phyloP scores from a whole-genome alignment of 1,140 invertebrate species.

The Pseudachorutes palmiensis region DNA sequence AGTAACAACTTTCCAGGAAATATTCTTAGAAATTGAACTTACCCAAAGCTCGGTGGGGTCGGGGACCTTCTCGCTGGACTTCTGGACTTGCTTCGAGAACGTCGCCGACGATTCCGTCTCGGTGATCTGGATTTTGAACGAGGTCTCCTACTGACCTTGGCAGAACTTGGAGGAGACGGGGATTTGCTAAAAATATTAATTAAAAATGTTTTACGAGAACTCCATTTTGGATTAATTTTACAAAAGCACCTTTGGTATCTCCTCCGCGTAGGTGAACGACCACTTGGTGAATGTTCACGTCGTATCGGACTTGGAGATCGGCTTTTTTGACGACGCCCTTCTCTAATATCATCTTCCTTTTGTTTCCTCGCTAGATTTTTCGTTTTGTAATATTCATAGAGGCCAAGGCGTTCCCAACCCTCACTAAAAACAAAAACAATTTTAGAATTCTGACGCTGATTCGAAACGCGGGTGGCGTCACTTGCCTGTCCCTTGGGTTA shows the following conservation, averaged over 20 bases:
- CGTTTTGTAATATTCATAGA: slow-evolving; percentile 95
- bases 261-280: slow-evolving; percentile 53
- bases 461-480: too few relatives aligned
- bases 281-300: slow-evolving; percentile 17
- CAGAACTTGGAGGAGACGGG: slow-evolving; percentile 33
- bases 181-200: slow-evolving; percentile 33
- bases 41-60: slow-evolving; percentile 72
- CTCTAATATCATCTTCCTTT: slow-evolving; percentile 73
- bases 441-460: too few relatives aligned
- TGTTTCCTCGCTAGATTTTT: slow-evolving; percentile 82
- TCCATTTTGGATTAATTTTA: background rate
- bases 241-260: slow-evolving; percentile 55
- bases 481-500: slow-evolving; percentile 83
- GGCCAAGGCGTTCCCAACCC: slow-evolving; percentile 92
- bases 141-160: slow-evolving; percentile 46
- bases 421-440: slow-evolving; percentile 57
- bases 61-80: slow-evolving; percentile 45
- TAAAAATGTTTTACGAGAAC: background rate
- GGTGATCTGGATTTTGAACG: slow-evolving; percentile 38
- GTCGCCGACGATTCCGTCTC: slow-evolving; percentile 7
- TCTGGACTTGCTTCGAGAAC: slow-evolving; percentile 39
- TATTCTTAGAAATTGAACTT: slow-evolving; percentile 41
- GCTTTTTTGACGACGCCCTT: slow-evolving; percentile 57
- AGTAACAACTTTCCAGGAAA: slow-evolving; percentile 16
- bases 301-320: slow-evolving; percentile 46